A percentile compares a stretch with the other conserved stretches of the same genome.
phyloP scores from a whole-genome alignment of 2,888 invertebrate species.

The Cerceris ruficornis region DNA sequence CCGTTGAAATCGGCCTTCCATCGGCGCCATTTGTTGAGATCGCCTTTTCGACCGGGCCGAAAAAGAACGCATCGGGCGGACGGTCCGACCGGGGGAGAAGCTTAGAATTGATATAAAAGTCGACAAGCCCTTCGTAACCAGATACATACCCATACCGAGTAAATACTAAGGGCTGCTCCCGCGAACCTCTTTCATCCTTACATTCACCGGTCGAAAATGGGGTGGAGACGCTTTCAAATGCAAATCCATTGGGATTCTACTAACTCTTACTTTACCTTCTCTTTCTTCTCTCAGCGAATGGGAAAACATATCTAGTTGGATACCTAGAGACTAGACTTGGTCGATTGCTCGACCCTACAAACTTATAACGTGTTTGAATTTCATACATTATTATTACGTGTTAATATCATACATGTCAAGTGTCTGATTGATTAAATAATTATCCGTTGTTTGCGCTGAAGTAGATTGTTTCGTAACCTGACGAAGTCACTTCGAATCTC shows the following conservation, averaged over 20 bases:
- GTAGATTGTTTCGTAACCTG: too few species aligned
- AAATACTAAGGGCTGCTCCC: constrained; percentile 66
- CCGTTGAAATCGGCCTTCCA: constrained; percentile 48
- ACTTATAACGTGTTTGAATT: too few species aligned
- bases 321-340: neutral
- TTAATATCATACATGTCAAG: too few species aligned
- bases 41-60: constrained; percentile 13
- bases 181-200: constrained; percentile 58
- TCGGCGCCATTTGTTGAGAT: constrained; percentile 6
- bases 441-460: too few species aligned
- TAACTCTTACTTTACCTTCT: neutral
- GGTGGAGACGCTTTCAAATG: constrained; percentile 73
- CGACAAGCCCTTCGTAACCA: constrained; percentile 68
- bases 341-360: neutral
- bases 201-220: constrained; percentile 43
- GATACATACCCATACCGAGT: constrained; percentile 71
- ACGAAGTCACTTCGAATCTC: too few species aligned
- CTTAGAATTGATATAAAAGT: constrained; percentile 69
- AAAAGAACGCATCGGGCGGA: constrained; percentile 11
- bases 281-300: constrained; percentile 12
- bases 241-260: constrained; percentile 72
- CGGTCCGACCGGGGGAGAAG: constrained; percentile 29
- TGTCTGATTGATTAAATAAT: too few species aligned
- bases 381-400: too few species aligned
- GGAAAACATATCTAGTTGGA: constrained; percentile 27